phyloP scores from a whole-genome alignment of 2,113 vertebrate genomes.

The Menidia beryllina region DNA sequence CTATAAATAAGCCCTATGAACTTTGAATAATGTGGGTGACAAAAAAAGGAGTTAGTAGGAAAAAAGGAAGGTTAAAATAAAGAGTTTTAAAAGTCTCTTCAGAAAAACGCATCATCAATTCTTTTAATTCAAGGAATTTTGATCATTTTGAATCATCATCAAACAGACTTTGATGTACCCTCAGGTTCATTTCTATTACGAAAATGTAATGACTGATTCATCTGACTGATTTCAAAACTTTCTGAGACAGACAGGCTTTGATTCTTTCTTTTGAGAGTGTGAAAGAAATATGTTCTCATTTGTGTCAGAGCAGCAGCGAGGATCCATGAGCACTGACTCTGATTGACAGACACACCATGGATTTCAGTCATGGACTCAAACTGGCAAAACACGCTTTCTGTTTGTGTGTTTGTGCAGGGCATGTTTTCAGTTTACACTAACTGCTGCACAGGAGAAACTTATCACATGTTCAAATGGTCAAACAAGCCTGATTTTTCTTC shows the following conservation, averaged over 20 bases:
- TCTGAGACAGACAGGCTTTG: neutral
- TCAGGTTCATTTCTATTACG: neutral
- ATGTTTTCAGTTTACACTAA: neutral
- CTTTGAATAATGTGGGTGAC: too few species aligned
- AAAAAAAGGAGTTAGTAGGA: too few species aligned
- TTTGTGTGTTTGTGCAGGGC: neutral
- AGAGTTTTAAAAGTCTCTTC: neutral
- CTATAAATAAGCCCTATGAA: too few species aligned
- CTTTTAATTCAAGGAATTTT: too few species aligned
- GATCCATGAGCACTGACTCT: neutral
- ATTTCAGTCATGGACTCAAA: constrained; percentile 6
- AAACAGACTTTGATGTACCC: neutral
- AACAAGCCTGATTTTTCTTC: neutral
- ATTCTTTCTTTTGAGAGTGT: neutral
- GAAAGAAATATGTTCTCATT: constrained; percentile 4
- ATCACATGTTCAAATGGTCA: neutral
- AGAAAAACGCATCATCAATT: neutral
- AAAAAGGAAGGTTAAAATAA: neutral
- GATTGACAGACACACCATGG: neutral
- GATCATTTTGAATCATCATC: neutral
- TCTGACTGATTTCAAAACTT: neutral
- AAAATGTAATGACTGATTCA: neutral
- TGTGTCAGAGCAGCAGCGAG: neutral
- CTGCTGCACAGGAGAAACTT: neutral
- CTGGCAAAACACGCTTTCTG: neutral